Conservation (phyloP, 2,113 vertebrate species). For the Phylloscopus trochiloides region DNA sequence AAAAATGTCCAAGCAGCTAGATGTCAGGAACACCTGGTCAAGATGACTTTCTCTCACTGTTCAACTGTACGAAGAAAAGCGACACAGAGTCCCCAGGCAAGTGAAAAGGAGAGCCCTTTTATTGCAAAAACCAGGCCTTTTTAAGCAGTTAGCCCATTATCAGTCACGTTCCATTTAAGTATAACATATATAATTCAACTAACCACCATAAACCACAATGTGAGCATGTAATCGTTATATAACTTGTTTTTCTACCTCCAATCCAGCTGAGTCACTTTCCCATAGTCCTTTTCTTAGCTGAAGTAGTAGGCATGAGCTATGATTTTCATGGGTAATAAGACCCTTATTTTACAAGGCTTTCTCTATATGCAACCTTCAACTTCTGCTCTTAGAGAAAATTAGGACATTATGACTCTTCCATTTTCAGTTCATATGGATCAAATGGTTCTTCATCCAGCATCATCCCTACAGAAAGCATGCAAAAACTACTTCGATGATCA, state of each 20-base stretch:
- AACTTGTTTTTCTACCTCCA: neutral
- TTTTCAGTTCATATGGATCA: neutral
- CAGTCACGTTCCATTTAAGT: neutral
- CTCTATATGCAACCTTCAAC: neutral
- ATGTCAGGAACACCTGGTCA: neutral
- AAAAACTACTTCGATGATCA: neutral
- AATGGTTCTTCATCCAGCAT: neutral
- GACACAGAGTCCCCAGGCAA: too few relatives aligned
- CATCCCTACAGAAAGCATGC: neutral
- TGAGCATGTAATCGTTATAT: neutral
- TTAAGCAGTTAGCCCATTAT: neutral
- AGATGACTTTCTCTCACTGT: neutral
- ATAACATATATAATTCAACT: neutral
- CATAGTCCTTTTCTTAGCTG: neutral
- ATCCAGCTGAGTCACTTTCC: neutral
- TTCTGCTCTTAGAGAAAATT: neutral
- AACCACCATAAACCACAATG: neutral
- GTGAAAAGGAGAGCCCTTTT: neutral
- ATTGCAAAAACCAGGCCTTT: neutral
- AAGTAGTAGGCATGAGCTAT: neutral
- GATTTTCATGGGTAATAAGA: neutral
- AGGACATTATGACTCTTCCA: neutral
- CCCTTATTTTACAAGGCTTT: neutral
- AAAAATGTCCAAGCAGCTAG: neutral
- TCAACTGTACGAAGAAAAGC: accelerated